Conservation (phyloP, 2,888 invertebrate genomes). For the Athalia circularis region DNA sequence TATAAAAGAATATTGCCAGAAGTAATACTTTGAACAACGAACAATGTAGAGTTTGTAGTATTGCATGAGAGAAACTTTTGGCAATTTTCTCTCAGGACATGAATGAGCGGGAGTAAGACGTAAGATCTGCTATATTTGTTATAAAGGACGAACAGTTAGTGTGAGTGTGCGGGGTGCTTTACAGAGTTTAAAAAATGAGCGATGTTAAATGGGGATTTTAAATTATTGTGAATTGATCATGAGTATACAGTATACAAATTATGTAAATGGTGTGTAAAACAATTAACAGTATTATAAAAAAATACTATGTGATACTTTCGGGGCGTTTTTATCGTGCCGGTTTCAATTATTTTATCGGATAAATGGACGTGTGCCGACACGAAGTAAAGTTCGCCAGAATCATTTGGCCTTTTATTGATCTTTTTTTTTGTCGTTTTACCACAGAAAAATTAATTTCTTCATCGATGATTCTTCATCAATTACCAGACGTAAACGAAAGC, state of each 20-base stretch:
- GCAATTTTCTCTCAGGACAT: slow-evolving; percentile 22
- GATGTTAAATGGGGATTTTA: slow-evolving; percentile 15
- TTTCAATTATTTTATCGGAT: background rate
- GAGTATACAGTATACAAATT: background rate
- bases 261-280: slow-evolving; percentile 15
- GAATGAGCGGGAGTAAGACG: slow-evolving; percentile 53
- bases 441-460: slow-evolving; percentile 14
- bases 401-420: background rate
- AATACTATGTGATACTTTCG: slow-evolving; percentile 41
- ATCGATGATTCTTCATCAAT: background rate
- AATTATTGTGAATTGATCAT: slow-evolving; percentile 22
- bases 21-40: background rate
- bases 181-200: slow-evolving; percentile 52
- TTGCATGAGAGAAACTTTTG: background rate
- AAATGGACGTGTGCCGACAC: background rate
- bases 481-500: slow-evolving; percentile 20
- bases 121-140: slow-evolving; percentile 69
- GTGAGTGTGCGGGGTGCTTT: slow-evolving; percentile 53
- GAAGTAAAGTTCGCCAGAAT: background rate
- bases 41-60: background rate
- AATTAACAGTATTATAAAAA: slow-evolving; percentile 35
- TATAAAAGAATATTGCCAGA: slow-evolving; percentile 15
- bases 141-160: slow-evolving; percentile 70
- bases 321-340: slow-evolving; percentile 21
- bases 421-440: background rate